These are phyloP conservation scores for Watsonalla binaria DNA, from an alignment of 2,888 invertebrate genomes.

Conservation along the genomic window DNA sequence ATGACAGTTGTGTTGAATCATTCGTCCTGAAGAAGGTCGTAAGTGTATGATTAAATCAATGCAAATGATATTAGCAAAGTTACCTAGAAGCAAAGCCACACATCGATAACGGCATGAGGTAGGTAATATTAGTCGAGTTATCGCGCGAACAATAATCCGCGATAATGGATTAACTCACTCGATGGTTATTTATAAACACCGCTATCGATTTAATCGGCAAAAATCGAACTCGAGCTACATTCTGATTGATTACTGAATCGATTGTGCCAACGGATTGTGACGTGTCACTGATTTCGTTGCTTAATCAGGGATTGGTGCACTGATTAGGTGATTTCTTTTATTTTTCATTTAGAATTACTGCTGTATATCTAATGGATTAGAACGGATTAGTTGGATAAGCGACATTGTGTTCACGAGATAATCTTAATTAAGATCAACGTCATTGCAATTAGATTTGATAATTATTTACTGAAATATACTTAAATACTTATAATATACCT, in stretches of 20 bases:
- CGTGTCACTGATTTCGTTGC: constrained; percentile 7
- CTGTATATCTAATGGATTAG: background rate
- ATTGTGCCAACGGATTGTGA: constrained; percentile 24
- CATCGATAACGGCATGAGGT: constrained; percentile 37
- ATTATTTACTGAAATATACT: no score
- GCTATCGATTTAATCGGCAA: constrained; percentile 55
- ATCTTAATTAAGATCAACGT: no score
- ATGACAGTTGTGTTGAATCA: background rate
- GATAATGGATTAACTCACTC: constrained; percentile 72
- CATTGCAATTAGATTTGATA: no score
- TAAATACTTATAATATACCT: no score
- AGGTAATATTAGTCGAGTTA: constrained; percentile 55
- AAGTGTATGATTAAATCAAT: constrained; percentile 2
- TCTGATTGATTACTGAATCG: constrained; percentile 43
- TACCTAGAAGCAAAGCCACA: background rate
- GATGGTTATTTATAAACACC: constrained; percentile 69
- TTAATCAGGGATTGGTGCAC: constrained; percentile 5
- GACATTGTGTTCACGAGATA: no score
- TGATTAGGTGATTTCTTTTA: background rate
- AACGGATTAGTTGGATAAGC: background rate
- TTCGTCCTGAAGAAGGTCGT: background rate
- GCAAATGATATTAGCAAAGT: constrained; percentile 4
- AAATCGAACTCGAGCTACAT: constrained; percentile 44
- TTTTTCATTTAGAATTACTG: background rate
- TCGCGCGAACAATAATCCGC: constrained; percentile 70